Evolutionary conservation across 2,797 vertebrate genomes (phyloP).

Genomic region (Amazonetta brasiliensis): DNA sequence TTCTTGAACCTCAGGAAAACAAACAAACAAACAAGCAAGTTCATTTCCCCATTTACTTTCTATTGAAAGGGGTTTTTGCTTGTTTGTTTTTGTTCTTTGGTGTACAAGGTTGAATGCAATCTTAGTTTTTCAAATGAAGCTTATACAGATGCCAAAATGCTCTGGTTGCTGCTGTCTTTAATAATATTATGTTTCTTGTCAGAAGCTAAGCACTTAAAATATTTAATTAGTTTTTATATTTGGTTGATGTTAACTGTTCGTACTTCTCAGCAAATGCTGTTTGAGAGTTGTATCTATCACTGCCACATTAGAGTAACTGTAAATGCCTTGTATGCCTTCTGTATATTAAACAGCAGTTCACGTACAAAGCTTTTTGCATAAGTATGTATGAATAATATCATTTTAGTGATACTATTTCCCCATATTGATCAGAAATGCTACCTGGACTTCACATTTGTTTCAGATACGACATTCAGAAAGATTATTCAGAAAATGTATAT

Average conservation of each 20-base stretch:
- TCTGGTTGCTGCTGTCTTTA: neutral
- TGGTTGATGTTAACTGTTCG: neutral
- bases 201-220: neutral
- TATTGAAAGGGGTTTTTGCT: neutral
- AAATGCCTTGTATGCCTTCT: neutral
- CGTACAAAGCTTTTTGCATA: neutral
- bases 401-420: neutral
- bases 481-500: neutral
- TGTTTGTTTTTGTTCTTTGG: neutral
- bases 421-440: neutral
- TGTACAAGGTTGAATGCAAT: neutral
- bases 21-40: rapidly evolving
- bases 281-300: neutral
- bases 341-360: neutral
- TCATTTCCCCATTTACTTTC: neutral
- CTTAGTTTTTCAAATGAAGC: neutral
- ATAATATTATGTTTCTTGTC: neutral
- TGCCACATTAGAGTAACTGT: neutral
- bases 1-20: neutral
- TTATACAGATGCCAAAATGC: neutral
- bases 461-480: neutral
- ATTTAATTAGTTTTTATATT: neutral
- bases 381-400: neutral
- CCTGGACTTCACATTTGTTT: neutral
- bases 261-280: neutral